Evolutionary conservation across 2,888 invertebrate genomes (phyloP), one percentile per base, ranked within the genome.

Genomic region (Phengaris arion): DNA sequence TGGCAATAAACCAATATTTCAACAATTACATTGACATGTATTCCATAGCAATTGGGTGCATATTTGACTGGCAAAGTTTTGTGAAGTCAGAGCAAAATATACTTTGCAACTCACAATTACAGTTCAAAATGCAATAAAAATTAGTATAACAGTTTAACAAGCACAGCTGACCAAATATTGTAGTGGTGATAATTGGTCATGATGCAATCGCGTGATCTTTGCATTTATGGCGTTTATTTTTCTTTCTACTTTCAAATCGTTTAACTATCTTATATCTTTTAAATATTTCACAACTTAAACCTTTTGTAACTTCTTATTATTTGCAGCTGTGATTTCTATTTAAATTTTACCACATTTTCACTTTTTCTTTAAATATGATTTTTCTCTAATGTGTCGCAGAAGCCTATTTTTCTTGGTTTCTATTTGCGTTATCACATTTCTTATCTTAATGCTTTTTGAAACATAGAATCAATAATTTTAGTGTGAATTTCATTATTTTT

Each of bases 91-190:
- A 13, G 54, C 0, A 72, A 72, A 72, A 72, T 52, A 13, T 35
- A 54, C 72, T 72, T 35, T 57, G n/a, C n/a, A 69, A 80, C 74
- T 72, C 70, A 2, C 84, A 80, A 81, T 78, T 81, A 72, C 76
- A 64, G 79, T 80, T 79, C 83, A 81, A 74, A 0, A 0, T 0
- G 22, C 0, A 0, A 2, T 2, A 0, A 9, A 68, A 82, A 75
- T 81, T 82, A 77, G 52, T 74, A 77, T 79, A 79, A 80, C 80
- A 84, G 83, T 85, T 83, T 84, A 83, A 85, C 83, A 85, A 85
- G 85, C 90, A 87, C 93, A 93, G 93, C 93, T 93, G 93, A 92
- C 87, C 92, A 93, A 93, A 93, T 93, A 93, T 92, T 92, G 91
- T 91, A 89, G 85, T 87, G 86, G 88, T 88, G 92, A 92, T 93